Conservation (phyloP, 2,113 vertebrate genomes). For the Trachemys scripta region DNA sequence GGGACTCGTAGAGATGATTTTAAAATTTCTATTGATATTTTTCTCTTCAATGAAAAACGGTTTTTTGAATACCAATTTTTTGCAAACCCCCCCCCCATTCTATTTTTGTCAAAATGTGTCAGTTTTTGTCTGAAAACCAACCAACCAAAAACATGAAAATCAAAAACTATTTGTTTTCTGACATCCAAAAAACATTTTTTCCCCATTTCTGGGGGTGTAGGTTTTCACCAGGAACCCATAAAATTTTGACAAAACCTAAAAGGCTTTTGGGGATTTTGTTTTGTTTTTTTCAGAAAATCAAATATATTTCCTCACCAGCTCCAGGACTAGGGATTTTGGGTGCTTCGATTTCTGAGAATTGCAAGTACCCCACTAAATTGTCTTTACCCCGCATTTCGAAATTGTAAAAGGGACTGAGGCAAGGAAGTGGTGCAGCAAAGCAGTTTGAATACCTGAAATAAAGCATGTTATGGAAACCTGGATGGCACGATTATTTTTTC, state of each 20-base stretch:
- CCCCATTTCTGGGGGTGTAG: background rate
- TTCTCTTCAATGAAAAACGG: background rate
- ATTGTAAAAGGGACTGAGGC: background rate
- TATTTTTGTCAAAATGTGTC: background rate
- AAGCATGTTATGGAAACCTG: background rate
- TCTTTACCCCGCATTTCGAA: accelerated
- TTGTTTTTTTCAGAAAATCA: accelerated
- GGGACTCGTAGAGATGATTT: background rate
- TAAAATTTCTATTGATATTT: background rate
- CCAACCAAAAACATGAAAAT: background rate
- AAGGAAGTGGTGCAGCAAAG: background rate
- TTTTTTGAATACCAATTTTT: background rate
- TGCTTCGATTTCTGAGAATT: background rate
- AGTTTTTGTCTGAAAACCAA: background rate
- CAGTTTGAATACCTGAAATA: background rate
- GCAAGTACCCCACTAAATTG: accelerated
- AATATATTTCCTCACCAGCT: background rate
- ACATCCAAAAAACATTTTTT: background rate
- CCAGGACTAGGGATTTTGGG: background rate
- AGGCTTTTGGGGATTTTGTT: background rate
- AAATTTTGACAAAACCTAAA: background rate
- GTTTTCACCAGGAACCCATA: background rate
- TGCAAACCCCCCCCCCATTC: background rate
- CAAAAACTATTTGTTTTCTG: background rate
- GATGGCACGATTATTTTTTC: background rate